A percentile compares a stretch with the other conserved stretches of the same genome.
These are phyloP conservation scores for Coelinius sp. DNA, from an alignment of 2,888 invertebrate species.

Conservation along the genomic window DNA sequence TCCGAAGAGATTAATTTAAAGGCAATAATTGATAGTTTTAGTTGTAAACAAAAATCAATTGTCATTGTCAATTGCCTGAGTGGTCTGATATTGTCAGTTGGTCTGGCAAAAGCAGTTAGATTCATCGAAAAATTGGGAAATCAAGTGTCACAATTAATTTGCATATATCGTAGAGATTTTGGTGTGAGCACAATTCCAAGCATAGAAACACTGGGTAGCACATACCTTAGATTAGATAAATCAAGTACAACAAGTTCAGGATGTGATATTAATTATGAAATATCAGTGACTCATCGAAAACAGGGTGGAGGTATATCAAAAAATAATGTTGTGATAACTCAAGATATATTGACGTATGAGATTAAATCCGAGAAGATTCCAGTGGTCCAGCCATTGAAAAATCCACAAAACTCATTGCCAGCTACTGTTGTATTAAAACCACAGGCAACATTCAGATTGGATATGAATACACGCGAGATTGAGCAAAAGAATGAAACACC, in stretches of 20 bases:
- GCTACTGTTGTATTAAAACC: conserved; percentile 45
- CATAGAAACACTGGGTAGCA: conserved; percentile 62
- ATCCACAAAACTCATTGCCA: background rate
- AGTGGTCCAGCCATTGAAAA: conserved; percentile 15
- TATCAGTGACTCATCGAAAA: conserved; percentile 56
- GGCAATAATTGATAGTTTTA: conserved; percentile 45
- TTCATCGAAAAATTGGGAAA: conserved; percentile 60
- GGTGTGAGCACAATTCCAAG: conserved; percentile 53
- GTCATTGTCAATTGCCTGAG: conserved; percentile 63
- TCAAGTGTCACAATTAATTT: conserved; percentile 58
- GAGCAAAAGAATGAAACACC: conserved; percentile 61
- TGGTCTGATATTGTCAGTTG: conserved; percentile 57
- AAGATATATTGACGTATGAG: conserved; percentile 54
- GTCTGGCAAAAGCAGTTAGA: conserved; percentile 53
- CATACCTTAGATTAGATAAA: conserved; percentile 58
- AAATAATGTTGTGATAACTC: conserved; percentile 55
- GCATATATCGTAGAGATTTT: conserved; percentile 62
- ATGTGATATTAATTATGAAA: conserved; percentile 52
- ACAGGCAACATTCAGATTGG: conserved; percentile 62
- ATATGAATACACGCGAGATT: conserved; percentile 62
- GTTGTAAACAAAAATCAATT: conserved; percentile 48
- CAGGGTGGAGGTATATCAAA: conserved; percentile 56
- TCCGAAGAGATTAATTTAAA: conserved; percentile 53
- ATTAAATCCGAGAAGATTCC: conserved; percentile 53
- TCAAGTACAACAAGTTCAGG: conserved; percentile 25